phyloP scores from a whole-genome alignment of 2,113 vertebrate species.

The Tragelaphus buxtoni region DNA sequence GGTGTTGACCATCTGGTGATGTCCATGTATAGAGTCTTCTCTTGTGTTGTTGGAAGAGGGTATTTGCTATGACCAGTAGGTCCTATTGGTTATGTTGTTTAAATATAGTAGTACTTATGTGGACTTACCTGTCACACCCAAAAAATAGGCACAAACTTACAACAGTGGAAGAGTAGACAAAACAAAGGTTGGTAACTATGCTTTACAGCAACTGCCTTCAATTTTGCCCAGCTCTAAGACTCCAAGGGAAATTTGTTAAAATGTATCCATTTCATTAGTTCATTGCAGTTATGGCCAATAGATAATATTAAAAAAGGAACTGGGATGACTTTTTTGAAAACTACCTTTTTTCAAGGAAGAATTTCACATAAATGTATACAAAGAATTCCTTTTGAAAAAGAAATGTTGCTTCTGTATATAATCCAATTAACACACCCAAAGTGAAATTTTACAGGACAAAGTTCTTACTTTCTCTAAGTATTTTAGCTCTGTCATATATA shows the following conservation, averaged over 20 bases:
- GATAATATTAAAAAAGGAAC: neutral
- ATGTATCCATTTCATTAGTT: neutral
- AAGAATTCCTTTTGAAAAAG: neutral
- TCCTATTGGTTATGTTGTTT: neutral
- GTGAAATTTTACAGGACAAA: neutral
- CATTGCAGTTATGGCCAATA: neutral
- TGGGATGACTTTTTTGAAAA: neutral
- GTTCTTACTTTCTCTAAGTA: neutral
- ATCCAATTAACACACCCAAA: neutral
- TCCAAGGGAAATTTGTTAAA: neutral
- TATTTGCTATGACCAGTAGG: neutral
- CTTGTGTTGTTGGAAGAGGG: no score
- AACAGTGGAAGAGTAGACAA: neutral
- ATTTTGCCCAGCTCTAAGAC: neutral
- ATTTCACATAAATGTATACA: neutral
- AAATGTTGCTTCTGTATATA: neutral
- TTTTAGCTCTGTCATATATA: neutral
- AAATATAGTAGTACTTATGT: neutral
- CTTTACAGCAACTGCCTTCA: neutral
- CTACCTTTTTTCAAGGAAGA: neutral
- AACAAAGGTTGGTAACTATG: neutral
- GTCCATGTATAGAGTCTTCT: no score
- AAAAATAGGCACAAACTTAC: slow-evolving; percentile 65
- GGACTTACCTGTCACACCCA: slow-evolving; percentile 77
- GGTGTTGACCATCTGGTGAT: no score